A percentile compares a stretch with the other conserved stretches of the same genome.
These are phyloP conservation scores for Nixonia krombeini DNA, from an alignment of 1,140 invertebrate species.

Conservation along the genomic window DNA sequence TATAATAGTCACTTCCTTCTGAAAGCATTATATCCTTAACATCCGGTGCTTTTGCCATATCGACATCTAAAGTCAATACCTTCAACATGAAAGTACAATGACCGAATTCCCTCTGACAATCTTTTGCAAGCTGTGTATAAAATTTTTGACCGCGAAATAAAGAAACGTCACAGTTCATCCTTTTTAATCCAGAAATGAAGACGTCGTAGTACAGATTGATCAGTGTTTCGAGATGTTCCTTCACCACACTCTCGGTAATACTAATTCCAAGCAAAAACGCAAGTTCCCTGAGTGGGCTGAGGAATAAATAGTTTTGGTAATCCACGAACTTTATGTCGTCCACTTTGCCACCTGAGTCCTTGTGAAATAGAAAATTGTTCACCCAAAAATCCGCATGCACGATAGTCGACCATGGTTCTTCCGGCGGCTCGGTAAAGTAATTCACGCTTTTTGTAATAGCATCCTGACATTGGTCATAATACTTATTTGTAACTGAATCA, in stretches of 20 bases:
- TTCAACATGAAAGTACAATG: conserved; percentile 61
- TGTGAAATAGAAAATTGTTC: conserved; percentile 75
- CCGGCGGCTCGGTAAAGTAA: conserved; percentile 41
- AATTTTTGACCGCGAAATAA: conserved; percentile 48
- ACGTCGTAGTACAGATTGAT: conserved; percentile 72
- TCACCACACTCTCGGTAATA: conserved; percentile 61
- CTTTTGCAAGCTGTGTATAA: conserved; percentile 33
- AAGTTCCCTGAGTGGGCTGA: conserved; percentile 73
- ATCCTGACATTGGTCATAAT: conserved; percentile 43
- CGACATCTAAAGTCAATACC: conserved; percentile 51
- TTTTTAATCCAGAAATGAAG: conserved; percentile 61
- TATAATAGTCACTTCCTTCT: background rate
- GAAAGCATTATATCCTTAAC: background rate
- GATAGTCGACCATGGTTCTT: conserved; percentile 70
- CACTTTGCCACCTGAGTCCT: conserved; percentile 55
- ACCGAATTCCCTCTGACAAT: conserved; percentile 48
- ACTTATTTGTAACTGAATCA: conserved; percentile 47
- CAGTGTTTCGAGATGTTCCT: conserved; percentile 68
- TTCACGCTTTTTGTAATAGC: conserved; percentile 34
- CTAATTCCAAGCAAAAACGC: conserved; percentile 75
- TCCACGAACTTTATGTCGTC: conserved; percentile 75
- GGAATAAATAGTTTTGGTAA: conserved; percentile 74
- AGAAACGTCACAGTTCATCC: conserved; percentile 48
- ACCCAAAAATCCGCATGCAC: conserved; percentile 77
- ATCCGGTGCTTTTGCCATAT: background rate